Conservation (phyloP, 2,888 invertebrate genomes). For the Merodon equestris region DNA sequence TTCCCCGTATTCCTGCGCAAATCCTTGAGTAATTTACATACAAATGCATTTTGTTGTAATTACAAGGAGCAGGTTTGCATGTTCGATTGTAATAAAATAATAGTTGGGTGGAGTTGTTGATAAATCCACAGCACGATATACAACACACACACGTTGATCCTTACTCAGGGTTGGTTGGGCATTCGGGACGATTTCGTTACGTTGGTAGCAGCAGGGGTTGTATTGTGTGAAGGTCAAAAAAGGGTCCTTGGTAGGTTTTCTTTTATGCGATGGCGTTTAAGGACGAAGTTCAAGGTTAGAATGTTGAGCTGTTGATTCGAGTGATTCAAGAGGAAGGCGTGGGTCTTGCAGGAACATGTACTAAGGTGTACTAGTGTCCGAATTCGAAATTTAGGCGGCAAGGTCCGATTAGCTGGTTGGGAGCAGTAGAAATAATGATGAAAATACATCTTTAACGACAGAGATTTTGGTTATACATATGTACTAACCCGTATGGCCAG, state of each 20-base stretch:
- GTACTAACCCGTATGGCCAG: too few species aligned
- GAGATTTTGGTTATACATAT: too few species aligned
- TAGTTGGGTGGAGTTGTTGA: constrained; percentile 65
- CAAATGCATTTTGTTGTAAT: constrained; percentile 62
- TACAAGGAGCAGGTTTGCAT: constrained; percentile 63
- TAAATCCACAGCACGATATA: constrained; percentile 48
- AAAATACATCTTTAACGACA: too few species aligned
- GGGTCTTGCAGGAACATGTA: too few species aligned
- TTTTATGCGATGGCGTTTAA: constrained; percentile 38
- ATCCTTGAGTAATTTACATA: constrained; percentile 56
- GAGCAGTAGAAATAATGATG: too few species aligned
- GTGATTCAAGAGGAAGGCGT: too few species aligned
- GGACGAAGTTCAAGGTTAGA: constrained; percentile 63
- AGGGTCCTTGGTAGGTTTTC: constrained; percentile 23
- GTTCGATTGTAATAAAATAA: constrained; percentile 64
- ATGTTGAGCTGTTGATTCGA: constrained; percentile 52
- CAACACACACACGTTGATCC: constrained; percentile 5
- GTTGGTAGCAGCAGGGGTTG: constrained; percentile 44
- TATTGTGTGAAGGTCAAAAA: constrained; percentile 51
- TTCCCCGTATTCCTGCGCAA: constrained; percentile 55
- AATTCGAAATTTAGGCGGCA: too few species aligned
- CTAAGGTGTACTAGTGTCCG: too few species aligned
- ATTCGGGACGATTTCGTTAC: too few species aligned
- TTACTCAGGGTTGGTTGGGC: background rate
- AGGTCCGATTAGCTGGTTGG: too few species aligned